These are phyloP conservation scores for Deilephila elpenor DNA, from an alignment of 2,888 invertebrate species.

Conservation along the genomic window DNA sequence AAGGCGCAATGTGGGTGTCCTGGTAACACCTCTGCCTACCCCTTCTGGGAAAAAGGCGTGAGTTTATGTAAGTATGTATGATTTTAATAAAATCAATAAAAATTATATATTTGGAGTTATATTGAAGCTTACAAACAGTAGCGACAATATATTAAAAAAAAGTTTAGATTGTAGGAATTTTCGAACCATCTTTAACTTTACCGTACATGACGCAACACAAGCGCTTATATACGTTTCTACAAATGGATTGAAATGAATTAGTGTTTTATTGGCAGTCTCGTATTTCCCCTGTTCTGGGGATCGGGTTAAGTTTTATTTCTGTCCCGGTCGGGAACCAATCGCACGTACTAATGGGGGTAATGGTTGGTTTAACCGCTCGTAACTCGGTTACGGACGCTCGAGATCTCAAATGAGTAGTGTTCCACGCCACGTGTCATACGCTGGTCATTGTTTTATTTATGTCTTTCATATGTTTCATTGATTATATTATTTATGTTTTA, in stretches of 20 bases:
- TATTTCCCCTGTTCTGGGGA: conserved; percentile 47
- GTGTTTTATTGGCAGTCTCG: conserved; percentile 39
- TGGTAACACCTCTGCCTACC: no score
- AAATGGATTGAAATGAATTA: conserved; percentile 23
- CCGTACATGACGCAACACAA: neutral
- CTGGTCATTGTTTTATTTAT: neutral
- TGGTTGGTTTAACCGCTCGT: conserved; percentile 82
- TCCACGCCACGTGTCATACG: conserved; percentile 24
- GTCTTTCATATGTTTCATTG: neutral
- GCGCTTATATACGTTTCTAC: neutral
- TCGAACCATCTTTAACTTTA: neutral
- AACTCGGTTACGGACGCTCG: conserved; percentile 67
- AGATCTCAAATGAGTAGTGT: conserved; percentile 13
- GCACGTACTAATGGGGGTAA: conserved; percentile 62
- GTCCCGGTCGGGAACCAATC: conserved; percentile 67
- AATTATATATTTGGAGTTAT: no score
- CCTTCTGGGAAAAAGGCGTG: no score
- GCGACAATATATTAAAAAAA: no score
- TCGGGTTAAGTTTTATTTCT: conserved; percentile 76
- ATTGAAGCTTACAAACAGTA: no score
- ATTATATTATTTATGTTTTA: neutral
- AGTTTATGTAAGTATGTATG: no score
- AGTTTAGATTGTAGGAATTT: neutral
- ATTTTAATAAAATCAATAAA: no score
- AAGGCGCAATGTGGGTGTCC: no score